These are phyloP conservation scores for Marisa cornuarietis DNA, from an alignment of 1,140 invertebrate species.

Conservation along the genomic window DNA sequence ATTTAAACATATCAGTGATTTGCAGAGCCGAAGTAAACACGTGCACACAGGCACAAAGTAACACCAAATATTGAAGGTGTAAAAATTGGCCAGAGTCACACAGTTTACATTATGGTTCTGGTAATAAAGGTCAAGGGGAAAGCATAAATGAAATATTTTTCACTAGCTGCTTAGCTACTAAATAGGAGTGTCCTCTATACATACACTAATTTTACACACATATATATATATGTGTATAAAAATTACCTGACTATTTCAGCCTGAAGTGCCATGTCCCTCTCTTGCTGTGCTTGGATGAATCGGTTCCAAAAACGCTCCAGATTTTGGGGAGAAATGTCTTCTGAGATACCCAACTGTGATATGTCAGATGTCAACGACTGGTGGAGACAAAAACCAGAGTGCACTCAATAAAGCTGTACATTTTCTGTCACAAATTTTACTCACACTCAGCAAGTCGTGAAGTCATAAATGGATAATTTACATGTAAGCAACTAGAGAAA, in stretches of 20 bases:
- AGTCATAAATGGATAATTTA: not conserved
- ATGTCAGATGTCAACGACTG: constrained; percentile 47
- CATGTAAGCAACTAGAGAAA: not conserved
- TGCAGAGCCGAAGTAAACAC: no score
- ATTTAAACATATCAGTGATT: no score
- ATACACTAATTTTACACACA: no score
- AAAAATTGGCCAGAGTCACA: no score
- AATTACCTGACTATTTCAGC: constrained; percentile 87
- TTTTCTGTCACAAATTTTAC: not conserved
- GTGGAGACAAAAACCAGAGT: not conserved
- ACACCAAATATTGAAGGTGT: no score
- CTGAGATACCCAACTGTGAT: constrained; percentile 77
- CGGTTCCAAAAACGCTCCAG: constrained; percentile 92
- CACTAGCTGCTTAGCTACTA: no score
- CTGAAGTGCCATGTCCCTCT: constrained; percentile 86
- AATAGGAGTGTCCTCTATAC: no score
- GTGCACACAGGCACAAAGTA: no score
- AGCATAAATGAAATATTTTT: no score
- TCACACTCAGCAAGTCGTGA: not conserved
- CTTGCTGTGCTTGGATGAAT: constrained; percentile 84
- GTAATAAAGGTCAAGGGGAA: no score
- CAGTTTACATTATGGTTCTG: not conserved
- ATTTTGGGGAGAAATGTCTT: constrained; percentile 87
- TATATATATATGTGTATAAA: not conserved
- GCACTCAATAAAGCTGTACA: not conserved